Base-by-base conservation (phyloP, 2,113 vertebrate genomes). In the Brachyhypopomus gauderio region DNA sequence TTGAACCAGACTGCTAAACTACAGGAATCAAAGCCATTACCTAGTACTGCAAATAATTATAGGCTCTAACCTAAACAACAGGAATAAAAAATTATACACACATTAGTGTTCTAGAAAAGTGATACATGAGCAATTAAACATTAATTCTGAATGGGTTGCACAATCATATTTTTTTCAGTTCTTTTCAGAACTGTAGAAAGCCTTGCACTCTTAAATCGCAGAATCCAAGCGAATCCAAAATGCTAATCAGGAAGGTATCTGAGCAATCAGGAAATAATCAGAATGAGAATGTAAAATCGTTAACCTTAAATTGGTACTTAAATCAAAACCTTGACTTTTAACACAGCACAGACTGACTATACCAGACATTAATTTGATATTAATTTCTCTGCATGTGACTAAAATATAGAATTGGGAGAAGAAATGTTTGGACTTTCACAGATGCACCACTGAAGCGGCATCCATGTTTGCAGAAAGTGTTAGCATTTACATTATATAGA, bases 281-380 rank as follows among this genome's bases (percentile, higher is more conserved):
- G 38, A 64, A 30, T 27, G 41, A 73, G 38, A 77, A 71, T 59
- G 72, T 41, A 73, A 67, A 67, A 78, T 56, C 30, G 20, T 56
- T 75, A 19, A 76, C 59, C 45, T 8, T 16, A 80, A 72, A 81
- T 66, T 71, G n/a, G 41, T 27, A 67, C 52, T 25, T 67, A 80
- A 84, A 84, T 73, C 74, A 34, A 71, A 73, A 67, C 64, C 16
- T 14, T 30, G 22, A 20, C 34, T 38, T 58, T 69, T 70, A 67
- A n/a, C 3, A 23, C 7, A 71, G 30, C 30, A 70, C 48, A 34
- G 14, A 60, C 19, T 59, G 45, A 66, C 36, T 63, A 45, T n/a
- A n/a, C 60, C 22, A 66, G 45, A 14, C 52, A 27, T 59, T 66
- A 20, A 34, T 30, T 64, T 63, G 0, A 41, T 56, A 56, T 66